Evolutionary conservation across 1,140 invertebrate species (phyloP).

Genomic region (Gryllus bimaculatus): DNA sequence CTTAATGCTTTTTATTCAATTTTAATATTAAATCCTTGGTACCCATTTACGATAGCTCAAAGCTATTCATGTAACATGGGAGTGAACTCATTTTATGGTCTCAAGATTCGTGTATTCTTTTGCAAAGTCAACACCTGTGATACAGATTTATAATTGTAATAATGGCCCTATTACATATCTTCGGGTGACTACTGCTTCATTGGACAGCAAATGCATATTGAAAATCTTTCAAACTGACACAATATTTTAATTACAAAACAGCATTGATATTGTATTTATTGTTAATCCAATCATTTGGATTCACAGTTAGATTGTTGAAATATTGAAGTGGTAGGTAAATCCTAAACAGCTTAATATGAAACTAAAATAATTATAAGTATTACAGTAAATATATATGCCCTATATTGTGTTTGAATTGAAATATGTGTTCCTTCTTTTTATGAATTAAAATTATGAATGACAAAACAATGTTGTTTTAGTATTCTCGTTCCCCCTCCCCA

Average conservation of each 20-base stretch:
- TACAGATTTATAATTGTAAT: neutral
- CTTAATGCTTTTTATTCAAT: neutral
- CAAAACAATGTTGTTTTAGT: neutral
- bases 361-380: slow-evolving; percentile 6
- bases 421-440: slow-evolving; percentile 5
- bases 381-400: neutral
- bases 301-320: neutral
- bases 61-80: neutral
- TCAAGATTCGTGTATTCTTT: neutral
- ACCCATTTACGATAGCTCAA: neutral
- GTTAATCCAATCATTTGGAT: neutral
- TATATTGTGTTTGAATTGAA: slow-evolving; percentile 6
- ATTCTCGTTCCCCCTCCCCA: no score
- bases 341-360: slow-evolving; percentile 1
- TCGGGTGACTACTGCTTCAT: neutral
- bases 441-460: neutral
- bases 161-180: neutral
- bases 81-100: neutral
- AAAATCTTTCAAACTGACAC: neutral
- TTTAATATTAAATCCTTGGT: neutral
- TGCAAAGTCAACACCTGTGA: slow-evolving; percentile 3
- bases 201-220: neutral
- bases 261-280: neutral
- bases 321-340: neutral
- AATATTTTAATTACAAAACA: neutral